These are phyloP conservation scores for Anser cygnoides DNA, from an alignment of 2,113 vertebrate genomes.

Conservation along the genomic window DNA sequence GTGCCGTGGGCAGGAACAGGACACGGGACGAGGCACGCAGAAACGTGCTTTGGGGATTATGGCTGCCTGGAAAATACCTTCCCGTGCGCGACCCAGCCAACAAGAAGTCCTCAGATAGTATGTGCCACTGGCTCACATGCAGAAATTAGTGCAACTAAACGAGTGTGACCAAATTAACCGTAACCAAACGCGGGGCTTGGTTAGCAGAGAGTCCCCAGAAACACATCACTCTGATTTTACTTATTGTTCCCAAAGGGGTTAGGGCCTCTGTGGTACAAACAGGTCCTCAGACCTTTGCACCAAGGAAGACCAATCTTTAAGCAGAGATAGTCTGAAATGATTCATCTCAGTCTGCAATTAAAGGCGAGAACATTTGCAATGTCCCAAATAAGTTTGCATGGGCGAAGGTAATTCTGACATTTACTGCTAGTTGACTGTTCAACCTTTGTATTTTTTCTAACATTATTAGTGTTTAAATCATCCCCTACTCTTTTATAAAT, in stretches of 20 bases:
- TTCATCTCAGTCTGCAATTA: not conserved
- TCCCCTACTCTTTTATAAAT: not conserved
- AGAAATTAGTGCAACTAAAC: not conserved
- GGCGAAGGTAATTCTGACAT: not conserved
- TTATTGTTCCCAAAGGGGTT: not conserved
- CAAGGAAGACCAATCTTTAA: not conserved
- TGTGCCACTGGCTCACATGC: not conserved
- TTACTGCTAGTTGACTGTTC: not conserved
- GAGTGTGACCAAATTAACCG: not conserved
- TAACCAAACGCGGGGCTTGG: not conserved
- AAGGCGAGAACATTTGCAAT: not conserved
- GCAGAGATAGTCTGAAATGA: not conserved
- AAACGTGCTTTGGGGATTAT: not conserved
- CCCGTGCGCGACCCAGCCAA: not conserved
- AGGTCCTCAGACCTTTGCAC: fast-evolving
- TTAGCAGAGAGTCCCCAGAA: not conserved
- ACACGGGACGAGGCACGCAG: not conserved
- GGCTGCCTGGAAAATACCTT: not conserved
- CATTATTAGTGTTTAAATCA: not conserved
- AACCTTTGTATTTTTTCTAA: not conserved
- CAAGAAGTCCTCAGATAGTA: not conserved
- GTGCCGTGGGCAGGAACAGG: not conserved
- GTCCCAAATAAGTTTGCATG: not conserved
- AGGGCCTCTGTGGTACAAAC: not conserved
- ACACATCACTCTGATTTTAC: not conserved